These are phyloP conservation scores for Acrocyrtus sp. DNA, from an alignment of 2,888 invertebrate genomes.

Conservation along the genomic window DNA sequence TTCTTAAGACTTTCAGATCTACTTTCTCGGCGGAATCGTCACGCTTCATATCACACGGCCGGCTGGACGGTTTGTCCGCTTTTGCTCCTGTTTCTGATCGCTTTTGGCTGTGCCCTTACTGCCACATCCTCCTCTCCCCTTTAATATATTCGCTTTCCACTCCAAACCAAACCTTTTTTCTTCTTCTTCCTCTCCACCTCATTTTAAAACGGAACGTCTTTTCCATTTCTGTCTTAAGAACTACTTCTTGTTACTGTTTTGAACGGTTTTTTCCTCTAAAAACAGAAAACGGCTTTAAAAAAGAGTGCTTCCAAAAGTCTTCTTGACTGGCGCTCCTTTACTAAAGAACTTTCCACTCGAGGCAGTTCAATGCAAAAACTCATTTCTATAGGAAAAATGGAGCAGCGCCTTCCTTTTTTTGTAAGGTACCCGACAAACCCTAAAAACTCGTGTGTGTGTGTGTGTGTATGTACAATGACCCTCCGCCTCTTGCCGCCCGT, in stretches of 20 bases:
- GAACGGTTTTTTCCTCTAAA: too few relatives aligned
- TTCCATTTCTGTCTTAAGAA: too few relatives aligned
- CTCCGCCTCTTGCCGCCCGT: too few relatives aligned
- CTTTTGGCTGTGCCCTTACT: slow-evolving; percentile 11
- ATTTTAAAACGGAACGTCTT: too few relatives aligned
- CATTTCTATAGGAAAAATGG: too few relatives aligned
- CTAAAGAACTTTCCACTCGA: too few relatives aligned
- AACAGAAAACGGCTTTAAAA: too few relatives aligned
- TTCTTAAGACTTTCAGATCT: slow-evolving; percentile 1
- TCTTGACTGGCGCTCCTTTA: too few relatives aligned
- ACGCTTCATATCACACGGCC: slow-evolving; percentile 42
- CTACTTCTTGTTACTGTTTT: too few relatives aligned
- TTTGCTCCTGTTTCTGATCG: slow-evolving; percentile 35
- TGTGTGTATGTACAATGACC: background rate
- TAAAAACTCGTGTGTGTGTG: background rate
- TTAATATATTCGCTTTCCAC: slow-evolving; percentile 26
- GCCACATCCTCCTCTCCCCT: too few relatives aligned
- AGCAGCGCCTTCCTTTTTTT: background rate
- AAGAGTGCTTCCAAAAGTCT: too few relatives aligned
- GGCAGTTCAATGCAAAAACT: too few relatives aligned
- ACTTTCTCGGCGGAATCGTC: slow-evolving; percentile 17
- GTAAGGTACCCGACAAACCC: background rate
- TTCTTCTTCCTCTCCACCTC: slow-evolving; percentile 1
- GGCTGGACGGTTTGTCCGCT: slow-evolving; percentile 21
- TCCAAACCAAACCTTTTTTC: slow-evolving; percentile 11